These are phyloP conservation scores for Nestor notabilis DNA, from an alignment of 2,113 vertebrate species.

Conservation along the genomic window DNA sequence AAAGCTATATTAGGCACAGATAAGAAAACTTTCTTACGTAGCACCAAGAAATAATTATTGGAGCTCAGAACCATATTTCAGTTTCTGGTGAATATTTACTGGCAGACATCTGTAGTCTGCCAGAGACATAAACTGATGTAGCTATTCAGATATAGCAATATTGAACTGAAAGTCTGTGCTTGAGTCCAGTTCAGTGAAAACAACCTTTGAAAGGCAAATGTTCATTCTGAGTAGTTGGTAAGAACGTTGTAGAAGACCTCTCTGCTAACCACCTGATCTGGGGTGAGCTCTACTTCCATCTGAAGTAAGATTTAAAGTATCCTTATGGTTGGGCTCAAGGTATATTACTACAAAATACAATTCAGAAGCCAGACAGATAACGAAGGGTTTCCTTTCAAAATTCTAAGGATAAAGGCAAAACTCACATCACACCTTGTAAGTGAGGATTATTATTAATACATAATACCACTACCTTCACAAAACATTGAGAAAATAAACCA, in stretches of 20 bases:
- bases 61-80: not conserved
- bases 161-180: not conserved
- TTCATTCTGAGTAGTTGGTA: not conserved
- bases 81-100: not conserved
- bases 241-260: not conserved
- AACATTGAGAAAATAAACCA: not conserved
- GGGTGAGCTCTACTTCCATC: not conserved
- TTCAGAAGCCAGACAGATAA: not conserved
- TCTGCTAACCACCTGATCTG: not conserved
- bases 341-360: not conserved
- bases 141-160: not conserved
- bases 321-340: not conserved
- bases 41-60: slow-evolving; percentile 12
- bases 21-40: slow-evolving; percentile 12
- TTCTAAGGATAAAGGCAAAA: not conserved
- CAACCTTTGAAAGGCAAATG: not conserved
- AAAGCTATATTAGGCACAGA: slow-evolving; percentile 22
- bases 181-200: not conserved
- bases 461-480: not conserved
- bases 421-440: rapidly evolving
- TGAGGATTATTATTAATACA: not conserved
- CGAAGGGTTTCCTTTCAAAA: not conserved
- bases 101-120: not conserved
- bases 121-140: not conserved
- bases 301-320: not conserved